Conservation (phyloP, 1,140 invertebrate species). For the Apis laboriosa region DNA sequence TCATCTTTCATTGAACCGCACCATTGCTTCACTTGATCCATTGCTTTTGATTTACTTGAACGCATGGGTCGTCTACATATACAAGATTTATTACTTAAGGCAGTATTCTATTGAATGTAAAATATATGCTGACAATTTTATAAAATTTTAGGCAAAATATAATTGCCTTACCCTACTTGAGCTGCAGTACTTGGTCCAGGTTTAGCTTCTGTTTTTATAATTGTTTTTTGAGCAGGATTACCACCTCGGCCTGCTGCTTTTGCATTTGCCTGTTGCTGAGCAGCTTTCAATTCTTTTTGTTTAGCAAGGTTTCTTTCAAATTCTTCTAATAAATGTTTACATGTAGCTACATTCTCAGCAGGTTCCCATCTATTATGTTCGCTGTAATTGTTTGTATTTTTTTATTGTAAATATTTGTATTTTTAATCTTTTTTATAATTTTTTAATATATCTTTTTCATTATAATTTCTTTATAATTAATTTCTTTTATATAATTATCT, state of each 20-base stretch:
- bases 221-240: conserved; percentile 70
- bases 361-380: conserved; percentile 92
- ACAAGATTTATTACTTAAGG: neutral
- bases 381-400: conserved; percentile 72
- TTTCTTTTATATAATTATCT: too few relatives aligned
- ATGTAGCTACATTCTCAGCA: conserved; percentile 86
- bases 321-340: conserved; percentile 88
- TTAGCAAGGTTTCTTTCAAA: conserved; percentile 90
- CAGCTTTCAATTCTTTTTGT: conserved; percentile 86
- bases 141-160: conserved; percentile 7
- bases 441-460: too few relatives aligned
- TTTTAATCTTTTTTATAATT: neutral
- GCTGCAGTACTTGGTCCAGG: conserved; percentile 76
- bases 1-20: conserved; percentile 86
- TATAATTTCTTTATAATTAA: too few relatives aligned
- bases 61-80: conserved; percentile 85
- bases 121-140: neutral
- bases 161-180: conserved; percentile 71
- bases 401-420: conserved; percentile 74
- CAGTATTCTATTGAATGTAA: conserved; percentile 4
- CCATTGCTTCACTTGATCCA: conserved; percentile 93
- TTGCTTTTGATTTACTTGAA: conserved; percentile 89
- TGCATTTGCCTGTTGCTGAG: conserved; percentile 77
- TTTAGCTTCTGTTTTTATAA: conserved; percentile 74
- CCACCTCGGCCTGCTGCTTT: conserved; percentile 68